phyloP scores from a whole-genome alignment of 2,888 invertebrate species.

The Conops quadrifasciatus region DNA sequence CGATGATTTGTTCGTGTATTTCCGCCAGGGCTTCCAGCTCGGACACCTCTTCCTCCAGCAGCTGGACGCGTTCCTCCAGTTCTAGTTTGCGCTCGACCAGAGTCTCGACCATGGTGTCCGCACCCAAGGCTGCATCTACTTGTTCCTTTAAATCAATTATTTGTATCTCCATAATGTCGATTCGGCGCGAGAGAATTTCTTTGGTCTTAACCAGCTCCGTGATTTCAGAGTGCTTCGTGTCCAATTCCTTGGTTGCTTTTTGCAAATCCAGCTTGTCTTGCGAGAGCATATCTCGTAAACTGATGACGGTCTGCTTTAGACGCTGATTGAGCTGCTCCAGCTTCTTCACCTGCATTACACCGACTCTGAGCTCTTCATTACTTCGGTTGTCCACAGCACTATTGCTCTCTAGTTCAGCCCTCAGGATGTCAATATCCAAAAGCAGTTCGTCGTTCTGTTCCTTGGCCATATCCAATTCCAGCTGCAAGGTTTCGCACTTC shows the following conservation, averaged over 20 bases:
- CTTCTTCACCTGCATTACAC: constrained; percentile 78
- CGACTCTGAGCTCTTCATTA: constrained; percentile 71
- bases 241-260: constrained; percentile 89
- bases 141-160: constrained; percentile 92
- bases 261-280: constrained; percentile 92
- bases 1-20: constrained; percentile 96
- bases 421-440: constrained; percentile 83
- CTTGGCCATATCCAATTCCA: constrained; percentile 86
- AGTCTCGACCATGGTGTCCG: constrained; percentile 98
- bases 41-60: constrained; percentile 88
- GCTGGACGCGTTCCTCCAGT: constrained; percentile 88
- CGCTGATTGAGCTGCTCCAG: constrained; percentile 93
- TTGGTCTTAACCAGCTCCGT: constrained; percentile 84
- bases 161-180: constrained; percentile 83
- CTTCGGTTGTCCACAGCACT: constrained; percentile 21
- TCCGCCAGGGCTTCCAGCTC: constrained; percentile 92
- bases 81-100: constrained; percentile 92
- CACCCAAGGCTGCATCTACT: constrained; percentile 96
- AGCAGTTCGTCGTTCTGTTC: constrained; percentile 92
- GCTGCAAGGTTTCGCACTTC: constrained; percentile 80
- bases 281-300: constrained; percentile 90
- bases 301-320: constrained; percentile 90
- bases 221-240: constrained; percentile 86
- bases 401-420: constrained; percentile 76
- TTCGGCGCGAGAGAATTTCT: constrained; percentile 81